These are phyloP conservation scores for Aphelocoma californica DNA, from an alignment of 2,797 vertebrate genomes.

Conservation along the genomic window DNA sequence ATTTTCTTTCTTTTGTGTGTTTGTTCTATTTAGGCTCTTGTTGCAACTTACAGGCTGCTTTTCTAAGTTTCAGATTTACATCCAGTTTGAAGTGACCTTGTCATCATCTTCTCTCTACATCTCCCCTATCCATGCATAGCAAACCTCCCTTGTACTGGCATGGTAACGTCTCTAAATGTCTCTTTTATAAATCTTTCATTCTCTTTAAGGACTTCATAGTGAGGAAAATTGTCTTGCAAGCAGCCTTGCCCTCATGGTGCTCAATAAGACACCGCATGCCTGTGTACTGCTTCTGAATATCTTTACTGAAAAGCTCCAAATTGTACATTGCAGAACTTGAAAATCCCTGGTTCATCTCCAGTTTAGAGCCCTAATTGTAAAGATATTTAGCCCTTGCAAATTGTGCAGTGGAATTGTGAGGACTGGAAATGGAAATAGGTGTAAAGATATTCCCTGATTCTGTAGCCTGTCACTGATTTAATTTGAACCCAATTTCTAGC, in stretches of 20 bases:
- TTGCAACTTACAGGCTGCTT: neutral
- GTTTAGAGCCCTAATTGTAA: neutral
- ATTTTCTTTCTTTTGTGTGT: neutral
- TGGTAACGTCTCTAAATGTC: constrained; percentile 8
- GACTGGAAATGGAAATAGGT: neutral
- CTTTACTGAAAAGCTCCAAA: neutral
- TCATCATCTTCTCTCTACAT: neutral
- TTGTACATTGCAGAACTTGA: neutral
- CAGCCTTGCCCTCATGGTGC: neutral
- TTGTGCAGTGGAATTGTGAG: neutral
- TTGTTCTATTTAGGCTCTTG: neutral
- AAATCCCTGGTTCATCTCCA: neutral
- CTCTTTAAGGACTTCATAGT: neutral
- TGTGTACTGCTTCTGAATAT: neutral
- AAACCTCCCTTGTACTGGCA: neutral
- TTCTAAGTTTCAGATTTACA: neutral
- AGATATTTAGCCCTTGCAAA: neutral
- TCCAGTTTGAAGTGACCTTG: neutral
- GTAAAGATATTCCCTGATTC: neutral
- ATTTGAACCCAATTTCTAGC: neutral
- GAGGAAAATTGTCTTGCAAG: constrained; percentile 22
- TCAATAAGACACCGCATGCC: neutral
- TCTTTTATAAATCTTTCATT: constrained; percentile 31
- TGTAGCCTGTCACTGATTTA: neutral
- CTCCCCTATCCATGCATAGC: neutral